Conservation (phyloP, 2,797 vertebrate species). For the Megalops cyprinoides region DNA sequence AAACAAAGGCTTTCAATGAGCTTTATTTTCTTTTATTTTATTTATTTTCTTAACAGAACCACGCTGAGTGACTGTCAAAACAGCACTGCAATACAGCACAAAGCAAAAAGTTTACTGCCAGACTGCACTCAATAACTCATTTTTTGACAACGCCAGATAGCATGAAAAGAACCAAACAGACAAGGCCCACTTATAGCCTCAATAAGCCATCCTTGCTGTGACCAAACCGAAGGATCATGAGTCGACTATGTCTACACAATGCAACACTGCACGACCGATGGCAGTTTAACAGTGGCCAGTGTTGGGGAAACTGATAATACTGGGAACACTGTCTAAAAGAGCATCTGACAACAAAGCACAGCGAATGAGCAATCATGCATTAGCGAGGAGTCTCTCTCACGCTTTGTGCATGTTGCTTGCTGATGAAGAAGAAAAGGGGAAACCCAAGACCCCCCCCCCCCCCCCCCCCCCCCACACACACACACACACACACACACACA, state of each 20-base stretch:
- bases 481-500: too few relatives aligned
- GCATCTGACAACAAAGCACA: background rate
- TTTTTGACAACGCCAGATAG: background rate
- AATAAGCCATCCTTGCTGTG: background rate
- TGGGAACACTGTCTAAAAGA: background rate
- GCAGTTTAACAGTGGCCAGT: too few relatives aligned
- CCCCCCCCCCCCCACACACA: too few relatives aligned
- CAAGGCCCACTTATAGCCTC: background rate
- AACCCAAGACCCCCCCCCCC: background rate
- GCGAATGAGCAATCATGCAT: background rate
- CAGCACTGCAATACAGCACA: background rate
- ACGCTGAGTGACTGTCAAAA: background rate
- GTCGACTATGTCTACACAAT: background rate
- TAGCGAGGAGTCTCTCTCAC: background rate
- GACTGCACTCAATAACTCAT: background rate
- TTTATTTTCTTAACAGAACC: too few relatives aligned
- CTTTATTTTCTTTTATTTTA: too few relatives aligned
- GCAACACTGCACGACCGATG: too few relatives aligned
- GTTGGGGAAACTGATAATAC: too few relatives aligned
- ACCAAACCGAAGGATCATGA: background rate
- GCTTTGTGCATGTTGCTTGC: background rate
- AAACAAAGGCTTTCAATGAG: too few relatives aligned
- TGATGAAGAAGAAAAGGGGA: background rate
- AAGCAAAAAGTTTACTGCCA: background rate
- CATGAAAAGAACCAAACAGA: background rate